Evolutionary conservation across 1,140 invertebrate genomes (phyloP).

Genomic region (Pentalonia nigronervosa): DNA sequence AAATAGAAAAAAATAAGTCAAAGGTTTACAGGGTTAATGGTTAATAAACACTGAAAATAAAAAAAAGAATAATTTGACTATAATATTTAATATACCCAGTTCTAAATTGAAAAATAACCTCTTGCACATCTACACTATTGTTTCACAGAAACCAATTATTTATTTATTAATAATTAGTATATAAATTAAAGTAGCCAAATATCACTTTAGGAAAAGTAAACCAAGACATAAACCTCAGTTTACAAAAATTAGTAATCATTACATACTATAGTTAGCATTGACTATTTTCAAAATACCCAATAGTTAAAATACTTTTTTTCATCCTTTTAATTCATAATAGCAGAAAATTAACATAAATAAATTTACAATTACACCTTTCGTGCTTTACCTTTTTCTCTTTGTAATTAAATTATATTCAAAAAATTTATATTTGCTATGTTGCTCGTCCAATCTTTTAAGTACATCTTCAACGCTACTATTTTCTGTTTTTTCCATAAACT

Average conservation of each 20-base stretch:
- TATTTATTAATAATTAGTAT: neutral
- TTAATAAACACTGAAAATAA: neutral
- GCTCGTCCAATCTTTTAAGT: constrained; percentile 85
- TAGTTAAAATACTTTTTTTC: neutral
- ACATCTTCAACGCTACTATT: constrained; percentile 85
- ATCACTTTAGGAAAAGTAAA: neutral
- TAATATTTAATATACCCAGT: neutral
- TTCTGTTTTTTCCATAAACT: constrained; percentile 85
- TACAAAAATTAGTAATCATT: neutral
- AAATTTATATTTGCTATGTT: constrained; percentile 95
- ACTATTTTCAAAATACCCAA: neutral
- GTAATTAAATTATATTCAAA: constrained; percentile 91
- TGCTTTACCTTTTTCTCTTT: constrained; percentile 76
- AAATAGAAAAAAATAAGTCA: neutral
- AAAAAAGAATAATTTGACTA: neutral
- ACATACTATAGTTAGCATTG: neutral
- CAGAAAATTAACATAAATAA: neutral
- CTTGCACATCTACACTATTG: neutral
- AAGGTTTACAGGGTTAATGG: neutral
- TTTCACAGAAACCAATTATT: neutral
- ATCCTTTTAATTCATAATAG: neutral
- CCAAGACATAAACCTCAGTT: neutral
- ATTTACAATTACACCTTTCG: neutral
- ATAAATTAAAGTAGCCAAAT: neutral
- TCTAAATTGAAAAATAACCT: neutral